Evolutionary conservation across 2,888 invertebrate species (phyloP), one percentile per base, ranked within the genome.

Genomic region (Lumbricus terrestris): DNA sequence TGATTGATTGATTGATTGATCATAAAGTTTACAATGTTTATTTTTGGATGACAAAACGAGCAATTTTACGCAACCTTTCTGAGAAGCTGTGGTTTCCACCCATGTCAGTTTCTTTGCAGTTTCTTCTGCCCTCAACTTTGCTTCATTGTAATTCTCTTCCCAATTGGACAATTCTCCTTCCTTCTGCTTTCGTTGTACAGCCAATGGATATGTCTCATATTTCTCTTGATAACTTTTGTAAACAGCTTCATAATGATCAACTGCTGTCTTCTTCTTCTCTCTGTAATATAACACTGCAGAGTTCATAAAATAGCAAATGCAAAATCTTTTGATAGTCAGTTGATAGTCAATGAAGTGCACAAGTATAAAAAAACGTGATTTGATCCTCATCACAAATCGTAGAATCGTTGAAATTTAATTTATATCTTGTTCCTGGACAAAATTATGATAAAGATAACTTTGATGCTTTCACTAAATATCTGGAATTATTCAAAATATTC

Each of bases 141-240:
- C 85, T 23, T 85, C 85, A 34, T 23, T 85, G 34, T 85, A 85
- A 34, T 85, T 37, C 85, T 34, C n/a, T 85, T 85, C 85, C 85
- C 34, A 37, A 6, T 20, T 34, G 34, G 34, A 18, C 35, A 85
- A 35, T 37, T 85, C 85, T 37, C n/a, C 85, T 35, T 34, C 85
- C 85, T 85, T 85, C 37, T 85, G 11, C 85, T 23, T 85, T 33
- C 34, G 20, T 20, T 34, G 5, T 34, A 85, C 6, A 20, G 85
- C 85, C 85, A 20, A 37, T 34, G 35, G 18, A 35, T 23, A 23
- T 23, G 34, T 85, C 37, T 85, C 85, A 23, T 85, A 85, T 85
- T 34, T 85, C 34, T 35, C 37, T 29, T 35, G 8, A 16, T 85
- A 85, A 85, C 35, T 35, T 85, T 85, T 37, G 37, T 85, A 85